These are phyloP conservation scores for Sciurus niger DNA, from an alignment of 2,113 vertebrate genomes.

Conservation along the genomic window DNA sequence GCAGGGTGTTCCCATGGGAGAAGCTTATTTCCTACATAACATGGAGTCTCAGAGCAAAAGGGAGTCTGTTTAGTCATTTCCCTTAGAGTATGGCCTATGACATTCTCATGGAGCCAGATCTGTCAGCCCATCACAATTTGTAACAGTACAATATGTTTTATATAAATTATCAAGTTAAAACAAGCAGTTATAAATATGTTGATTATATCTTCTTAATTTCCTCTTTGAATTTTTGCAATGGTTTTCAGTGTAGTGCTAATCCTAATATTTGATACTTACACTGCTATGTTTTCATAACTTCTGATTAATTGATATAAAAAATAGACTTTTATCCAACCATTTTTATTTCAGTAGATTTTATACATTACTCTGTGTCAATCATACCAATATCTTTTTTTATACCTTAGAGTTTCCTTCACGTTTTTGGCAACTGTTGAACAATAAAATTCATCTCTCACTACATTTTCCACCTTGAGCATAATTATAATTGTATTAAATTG, in stretches of 20 bases:
- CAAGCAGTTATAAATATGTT: not conserved
- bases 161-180: not conserved
- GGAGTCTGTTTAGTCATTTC: no score
- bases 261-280: not conserved
- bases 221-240: not conserved
- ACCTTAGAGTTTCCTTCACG: not conserved
- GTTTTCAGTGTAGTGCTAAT: not conserved
- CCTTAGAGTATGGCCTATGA: no score
- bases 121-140: no score
- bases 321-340: not conserved
- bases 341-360: not conserved
- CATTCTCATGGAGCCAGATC: no score
- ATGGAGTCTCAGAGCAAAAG: no score
- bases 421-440: not conserved
- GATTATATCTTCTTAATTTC: not conserved
- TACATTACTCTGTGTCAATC: not conserved
- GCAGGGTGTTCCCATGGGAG: no score
- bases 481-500: not conserved
- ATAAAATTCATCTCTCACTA: not conserved
- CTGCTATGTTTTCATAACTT: not conserved
- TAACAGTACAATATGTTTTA: not conserved
- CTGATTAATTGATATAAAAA: not conserved
- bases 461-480: not conserved
- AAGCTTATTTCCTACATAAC: no score
- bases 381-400: not conserved